Base-by-base conservation (phyloP, 2,113 vertebrate species). In the Oplegnathus fasciatus region DNA sequence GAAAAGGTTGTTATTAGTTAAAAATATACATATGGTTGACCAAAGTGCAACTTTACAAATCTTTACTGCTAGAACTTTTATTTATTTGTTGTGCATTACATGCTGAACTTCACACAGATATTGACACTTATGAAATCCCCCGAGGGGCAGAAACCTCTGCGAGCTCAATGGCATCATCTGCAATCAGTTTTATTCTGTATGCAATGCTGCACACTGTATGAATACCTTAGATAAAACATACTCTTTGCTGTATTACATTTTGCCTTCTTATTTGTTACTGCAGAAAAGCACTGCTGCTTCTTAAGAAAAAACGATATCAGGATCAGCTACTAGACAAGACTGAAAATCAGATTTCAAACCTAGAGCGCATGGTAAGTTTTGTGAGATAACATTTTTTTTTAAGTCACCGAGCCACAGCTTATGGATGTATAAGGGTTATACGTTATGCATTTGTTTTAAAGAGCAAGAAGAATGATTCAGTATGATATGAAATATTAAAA, bases 291-390 rank as follows among this genome's bases (percentile, higher is more conserved):
- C 84, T 97, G 93, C 92, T 98, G n/a, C 88, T 99, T 84, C 96
- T 99, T 0, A 99, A 97, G 96, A 99, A 99, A 89, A 99, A 98
- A 64, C 96, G 97, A 5, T 98, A 97, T 89, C 97, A 97, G 86
- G 97, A 98, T 89, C 97, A 98, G 64, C 96, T 99, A 0, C 93
- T 99, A 67, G 96, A 98, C 42, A 97, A 96, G 90, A 97, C 98
- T 0, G 98, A 99, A 75, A 97, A 92, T 90, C 98, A 99, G 91
- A 97, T 99, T 94, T 96, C 96, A 87, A 99, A 98, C 93, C 83
- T 99, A 66, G 98, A 99, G 89, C 84, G 82, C 48, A 98, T 99
- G 97, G 98, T 98, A 80, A 92, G 96, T 73, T 68, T 46, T 32
- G 8, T 61, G 2, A 58, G 14, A 60, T 57, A 18, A 30, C 34